Base-by-base conservation (phyloP, 2,797 vertebrate genomes). In the Cirrhinus molitorella region DNA sequence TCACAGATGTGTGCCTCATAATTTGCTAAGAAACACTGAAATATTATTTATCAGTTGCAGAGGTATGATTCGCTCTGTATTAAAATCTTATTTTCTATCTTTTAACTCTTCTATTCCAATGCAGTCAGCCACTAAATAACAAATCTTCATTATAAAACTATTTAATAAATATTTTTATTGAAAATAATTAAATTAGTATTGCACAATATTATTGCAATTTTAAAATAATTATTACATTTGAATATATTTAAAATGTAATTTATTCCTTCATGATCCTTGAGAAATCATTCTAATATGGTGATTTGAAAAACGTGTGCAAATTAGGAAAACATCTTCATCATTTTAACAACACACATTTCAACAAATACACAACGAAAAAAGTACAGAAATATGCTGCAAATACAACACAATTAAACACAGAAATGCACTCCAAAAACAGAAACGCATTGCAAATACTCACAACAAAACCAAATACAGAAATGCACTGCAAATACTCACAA, bases 1-100 rank as follows among this genome's bases (percentile, higher is more conserved):
- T 80, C 66, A 80, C 51, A 70, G 66, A 68, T 80, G 66, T 80
- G 66, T 40, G 47, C 63, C 47, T 67, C 79, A 70, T 57, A 43
- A 80, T 80, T 80, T 80, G 49, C 79, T 37, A 21, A 66, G 63
- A 34, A 53, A 65, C 61, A 67, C 37, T 70, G 23, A 70, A 70
- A 57, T 70, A 70, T 80, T 70, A 70, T 68, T 53, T 66, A 55
- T 70, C 34, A 79, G 14, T 55, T 65, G 59, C 76, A 67, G 63
- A 79, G 77, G 76, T 79, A 67, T 25, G 45, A 37, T 66, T 78
- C 8, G 2, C 28, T 65, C 43, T 65, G 59, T 78, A 65, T 65
- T 78, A 78, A 65, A 65, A 49, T 49, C 59, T 34, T 0, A 49
- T 78, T 78, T 63, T 51, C 45, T 23, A 19, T 67, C 77, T 31